Conservation (phyloP, 2,888 invertebrate genomes). For the Ophonus ardosiacus region DNA sequence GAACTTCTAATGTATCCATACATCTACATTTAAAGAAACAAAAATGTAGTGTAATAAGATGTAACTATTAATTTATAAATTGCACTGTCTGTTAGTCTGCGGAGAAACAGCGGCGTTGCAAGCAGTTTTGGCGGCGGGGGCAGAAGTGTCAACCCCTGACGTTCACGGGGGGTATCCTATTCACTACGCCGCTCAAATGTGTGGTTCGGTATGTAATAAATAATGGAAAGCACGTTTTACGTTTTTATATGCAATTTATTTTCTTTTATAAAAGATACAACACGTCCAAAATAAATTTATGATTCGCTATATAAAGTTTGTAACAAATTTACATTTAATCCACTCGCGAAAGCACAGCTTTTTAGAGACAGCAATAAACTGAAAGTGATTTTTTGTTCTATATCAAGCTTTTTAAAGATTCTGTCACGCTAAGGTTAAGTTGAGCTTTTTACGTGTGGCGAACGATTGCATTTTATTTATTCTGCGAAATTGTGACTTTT, state of each 20-base stretch:
- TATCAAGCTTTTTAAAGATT: conserved; percentile 19
- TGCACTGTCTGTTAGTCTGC: conserved; percentile 82
- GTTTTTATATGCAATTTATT: conserved; percentile 11
- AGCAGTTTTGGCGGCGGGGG: conserved; percentile 90
- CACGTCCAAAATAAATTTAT: conserved; percentile 29
- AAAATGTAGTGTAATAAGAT: too few species aligned
- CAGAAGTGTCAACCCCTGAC: conserved; percentile 92
- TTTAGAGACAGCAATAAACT: conserved; percentile 44
- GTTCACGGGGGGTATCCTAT: conserved; percentile 96
- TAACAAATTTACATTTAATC: conserved; percentile 16
- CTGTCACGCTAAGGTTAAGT: conserved; percentile 30
- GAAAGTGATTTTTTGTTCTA: conserved; percentile 50
- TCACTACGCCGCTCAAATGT: conserved; percentile 99
- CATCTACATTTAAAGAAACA: too few species aligned
- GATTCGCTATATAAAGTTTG: neutral
- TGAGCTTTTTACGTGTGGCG: conserved; percentile 7
- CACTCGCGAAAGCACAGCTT: conserved; percentile 26
- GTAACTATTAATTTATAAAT: too few species aligned
- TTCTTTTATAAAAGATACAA: neutral
- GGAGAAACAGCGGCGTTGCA: conserved; percentile 94
- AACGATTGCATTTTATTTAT: neutral
- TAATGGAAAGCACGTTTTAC: conserved; percentile 29
- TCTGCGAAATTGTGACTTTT: neutral
- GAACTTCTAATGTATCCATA: too few species aligned
- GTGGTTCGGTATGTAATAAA: conserved; percentile 81